Evolutionary conservation across 2,113 vertebrate species (phyloP).

Genomic region (Trinectes maculatus): DNA sequence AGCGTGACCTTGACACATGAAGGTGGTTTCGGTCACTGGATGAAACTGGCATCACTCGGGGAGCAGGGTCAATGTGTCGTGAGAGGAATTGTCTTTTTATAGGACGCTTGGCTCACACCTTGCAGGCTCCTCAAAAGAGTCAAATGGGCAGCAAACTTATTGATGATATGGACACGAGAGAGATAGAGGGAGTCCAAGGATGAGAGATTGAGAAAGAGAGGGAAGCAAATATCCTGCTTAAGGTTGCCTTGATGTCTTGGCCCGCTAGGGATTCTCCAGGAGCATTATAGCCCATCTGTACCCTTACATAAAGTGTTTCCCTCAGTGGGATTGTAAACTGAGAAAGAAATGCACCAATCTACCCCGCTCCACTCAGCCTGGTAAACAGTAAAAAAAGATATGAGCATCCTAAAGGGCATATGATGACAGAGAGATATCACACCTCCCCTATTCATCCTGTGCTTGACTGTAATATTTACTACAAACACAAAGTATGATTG

Average conservation of each 20-base stretch:
- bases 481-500: not conserved
- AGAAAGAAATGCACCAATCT: conserved; percentile 53
- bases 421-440: conserved; percentile 32
- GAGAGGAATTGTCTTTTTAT: conserved; percentile 7
- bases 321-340: conserved; percentile 51
- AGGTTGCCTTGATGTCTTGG: conserved; percentile 42
- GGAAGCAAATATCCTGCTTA: conserved; percentile 13
- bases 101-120: conserved; percentile 12
- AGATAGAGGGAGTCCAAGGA: conserved; percentile 2
- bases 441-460: not conserved
- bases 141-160: conserved; percentile 22
- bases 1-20: conserved; percentile 19
- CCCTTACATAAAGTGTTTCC: conserved; percentile 65
- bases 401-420: conserved; percentile 37
- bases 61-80: conserved; percentile 36
- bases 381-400: conserved; percentile 55
- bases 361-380: conserved; percentile 45
- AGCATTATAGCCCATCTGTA: conserved; percentile 65
- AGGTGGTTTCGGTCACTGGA: conserved; percentile 10
- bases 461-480: too few species aligned
- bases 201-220: not conserved
- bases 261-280: conserved; percentile 24
- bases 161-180: conserved; percentile 17
- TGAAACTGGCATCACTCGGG: conserved; percentile 9
- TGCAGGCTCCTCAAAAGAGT: conserved; percentile 43